Percentiles rank a stretch among this genome's conserved stretches.
Conservation (phyloP, 2,888 invertebrate species). For the Perizoma flavofasciatum region DNA sequence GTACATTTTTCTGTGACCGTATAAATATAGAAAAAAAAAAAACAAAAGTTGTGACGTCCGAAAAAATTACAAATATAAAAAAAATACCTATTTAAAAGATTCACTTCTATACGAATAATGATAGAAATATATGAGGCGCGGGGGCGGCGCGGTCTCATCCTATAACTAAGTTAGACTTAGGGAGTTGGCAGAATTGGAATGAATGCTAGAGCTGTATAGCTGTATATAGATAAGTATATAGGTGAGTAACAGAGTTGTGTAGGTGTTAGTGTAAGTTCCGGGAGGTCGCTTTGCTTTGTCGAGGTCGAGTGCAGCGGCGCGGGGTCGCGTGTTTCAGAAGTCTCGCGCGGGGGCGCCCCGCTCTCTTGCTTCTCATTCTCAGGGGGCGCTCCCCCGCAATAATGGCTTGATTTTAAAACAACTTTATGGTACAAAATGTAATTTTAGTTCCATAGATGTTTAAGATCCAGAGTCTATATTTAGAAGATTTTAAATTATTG, state of each 20-base stretch:
- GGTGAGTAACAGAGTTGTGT: slow-evolving; percentile 20
- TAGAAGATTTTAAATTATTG: slow-evolving; percentile 56
- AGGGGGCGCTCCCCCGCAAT: slow-evolving; percentile 41
- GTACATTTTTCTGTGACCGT: slow-evolving; percentile 62
- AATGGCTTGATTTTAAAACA: slow-evolving; percentile 73
- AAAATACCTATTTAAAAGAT: slow-evolving; percentile 70
- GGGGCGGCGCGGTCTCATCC: slow-evolving; percentile 60
- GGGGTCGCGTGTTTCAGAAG: slow-evolving; percentile 47
- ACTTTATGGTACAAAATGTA: slow-evolving; percentile 79
- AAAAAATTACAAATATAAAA: slow-evolving; percentile 67
- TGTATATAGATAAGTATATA: slow-evolving; percentile 9
- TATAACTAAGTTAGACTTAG: slow-evolving; percentile 57
- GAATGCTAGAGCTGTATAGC: slow-evolving; percentile 13
- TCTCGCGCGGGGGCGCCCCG: slow-evolving; percentile 46
- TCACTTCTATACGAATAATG: slow-evolving; percentile 69
- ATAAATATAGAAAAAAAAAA: slow-evolving; percentile 42
- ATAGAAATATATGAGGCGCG: slow-evolving; percentile 63
- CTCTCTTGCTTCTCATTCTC: neutral
- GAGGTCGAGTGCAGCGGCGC: slow-evolving; percentile 37
- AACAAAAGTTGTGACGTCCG: slow-evolving; percentile 77
- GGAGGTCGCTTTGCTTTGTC: slow-evolving; percentile 28
- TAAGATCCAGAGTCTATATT: slow-evolving; percentile 80
- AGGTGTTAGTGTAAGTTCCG: slow-evolving; percentile 19
- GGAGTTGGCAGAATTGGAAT: slow-evolving; percentile 27
- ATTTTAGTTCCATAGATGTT: slow-evolving; percentile 79